phyloP scores from a whole-genome alignment of 2,888 invertebrate species.

The Hemistola chrysoprasaria region DNA sequence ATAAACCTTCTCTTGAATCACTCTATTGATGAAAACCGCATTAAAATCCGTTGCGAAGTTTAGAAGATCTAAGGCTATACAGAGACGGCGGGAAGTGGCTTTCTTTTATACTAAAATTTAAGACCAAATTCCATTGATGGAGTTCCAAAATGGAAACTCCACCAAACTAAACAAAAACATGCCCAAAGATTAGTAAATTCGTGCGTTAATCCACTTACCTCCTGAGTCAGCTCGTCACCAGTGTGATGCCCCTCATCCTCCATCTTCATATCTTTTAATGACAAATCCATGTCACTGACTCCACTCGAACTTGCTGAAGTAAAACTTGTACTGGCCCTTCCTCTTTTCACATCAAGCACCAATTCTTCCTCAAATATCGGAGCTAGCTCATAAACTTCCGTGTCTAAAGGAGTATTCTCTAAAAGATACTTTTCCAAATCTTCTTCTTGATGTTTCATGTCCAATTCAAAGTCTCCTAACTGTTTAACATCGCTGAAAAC shows the following conservation, averaged over 20 bases:
- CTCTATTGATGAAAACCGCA: too few species aligned
- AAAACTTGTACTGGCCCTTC: slow-evolving; percentile 76
- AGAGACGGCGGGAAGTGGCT: too few species aligned
- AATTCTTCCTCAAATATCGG: slow-evolving; percentile 71
- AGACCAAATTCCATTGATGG: too few species aligned
- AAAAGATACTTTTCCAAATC: slow-evolving; percentile 68
- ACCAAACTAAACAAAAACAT: too few species aligned
- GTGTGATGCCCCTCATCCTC: slow-evolving; percentile 75
- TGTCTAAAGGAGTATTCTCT: slow-evolving; percentile 70
- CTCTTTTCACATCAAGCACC: slow-evolving; percentile 67
- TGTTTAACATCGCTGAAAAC: slow-evolving; percentile 62
- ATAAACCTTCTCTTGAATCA: too few species aligned
- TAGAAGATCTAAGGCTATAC: too few species aligned
- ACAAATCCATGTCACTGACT: slow-evolving; percentile 72
- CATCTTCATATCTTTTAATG: slow-evolving; percentile 61
- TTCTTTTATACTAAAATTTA: too few species aligned
- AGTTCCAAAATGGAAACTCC: too few species aligned
- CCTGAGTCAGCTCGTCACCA: slow-evolving; percentile 76
- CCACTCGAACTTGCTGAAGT: slow-evolving; percentile 76
- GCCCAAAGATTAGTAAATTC: too few species aligned
- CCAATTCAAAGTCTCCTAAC: slow-evolving; percentile 64
- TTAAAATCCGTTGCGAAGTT: too few species aligned
- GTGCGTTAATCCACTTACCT: too few species aligned
- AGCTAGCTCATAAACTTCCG: slow-evolving; percentile 61
- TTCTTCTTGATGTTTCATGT: slow-evolving; percentile 64